phyloP scores from a whole-genome alignment of 2,797 vertebrate genomes.

The Lithobates pipiens region DNA sequence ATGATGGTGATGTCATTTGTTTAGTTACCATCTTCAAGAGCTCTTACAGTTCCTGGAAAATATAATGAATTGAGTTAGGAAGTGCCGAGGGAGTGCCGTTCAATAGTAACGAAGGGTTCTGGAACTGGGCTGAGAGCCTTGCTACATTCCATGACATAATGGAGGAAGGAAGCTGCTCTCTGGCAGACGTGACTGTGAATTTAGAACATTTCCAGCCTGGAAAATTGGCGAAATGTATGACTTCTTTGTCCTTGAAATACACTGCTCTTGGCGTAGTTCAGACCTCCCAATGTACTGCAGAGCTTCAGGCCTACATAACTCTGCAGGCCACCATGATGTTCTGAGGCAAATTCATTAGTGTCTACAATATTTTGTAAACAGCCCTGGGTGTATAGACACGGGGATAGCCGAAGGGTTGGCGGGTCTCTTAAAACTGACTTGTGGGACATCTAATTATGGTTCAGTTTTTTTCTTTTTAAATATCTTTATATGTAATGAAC shows the following conservation, averaged over 20 bases:
- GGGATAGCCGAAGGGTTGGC: background rate
- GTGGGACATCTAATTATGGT: background rate
- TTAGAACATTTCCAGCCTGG: constrained; percentile 20
- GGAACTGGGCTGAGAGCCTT: background rate
- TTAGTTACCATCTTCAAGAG: constrained; percentile 25
- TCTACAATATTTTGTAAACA: too few relatives aligned
- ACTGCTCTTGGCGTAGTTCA: background rate
- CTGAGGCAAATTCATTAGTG: background rate
- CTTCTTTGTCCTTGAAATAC: constrained; percentile 3
- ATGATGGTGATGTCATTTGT: constrained; percentile 1
- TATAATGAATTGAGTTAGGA: constrained; percentile 17
- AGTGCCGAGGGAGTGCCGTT: background rate
- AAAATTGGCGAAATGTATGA: constrained; percentile 36
- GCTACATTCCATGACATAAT: constrained; percentile 15
- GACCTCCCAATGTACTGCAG: background rate
- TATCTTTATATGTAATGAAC: too few relatives aligned
- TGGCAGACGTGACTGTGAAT: constrained; percentile 17
- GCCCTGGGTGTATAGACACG: background rate
- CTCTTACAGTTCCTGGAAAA: constrained; percentile 34
- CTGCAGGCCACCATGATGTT: background rate
- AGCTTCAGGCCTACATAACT: background rate
- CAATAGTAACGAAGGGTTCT: background rate
- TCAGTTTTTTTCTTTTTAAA: background rate
- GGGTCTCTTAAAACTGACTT: too few relatives aligned
- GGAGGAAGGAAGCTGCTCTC: constrained; percentile 44